A percentile compares a stretch with the other conserved stretches of the same genome.
These are phyloP conservation scores for Dermolepida albohirtum DNA, from an alignment of 2,888 invertebrate species.

Conservation along the genomic window DNA sequence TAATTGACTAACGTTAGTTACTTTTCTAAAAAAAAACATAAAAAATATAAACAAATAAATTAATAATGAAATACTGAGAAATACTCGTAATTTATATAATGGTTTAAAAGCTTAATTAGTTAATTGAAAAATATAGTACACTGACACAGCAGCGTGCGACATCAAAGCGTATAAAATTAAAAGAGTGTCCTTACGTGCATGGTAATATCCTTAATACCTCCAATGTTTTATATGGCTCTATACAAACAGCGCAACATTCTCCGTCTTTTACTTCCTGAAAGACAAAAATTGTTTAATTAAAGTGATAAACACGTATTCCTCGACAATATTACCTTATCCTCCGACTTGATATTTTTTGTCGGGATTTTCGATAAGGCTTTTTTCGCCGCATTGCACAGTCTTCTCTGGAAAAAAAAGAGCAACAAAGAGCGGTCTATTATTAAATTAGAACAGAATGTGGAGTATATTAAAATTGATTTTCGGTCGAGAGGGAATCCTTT, in stretches of 20 bases:
- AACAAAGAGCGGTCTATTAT: slow-evolving; percentile 19
- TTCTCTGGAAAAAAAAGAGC: slow-evolving; percentile 72
- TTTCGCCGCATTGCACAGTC: slow-evolving; percentile 92
- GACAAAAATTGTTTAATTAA: slow-evolving; percentile 29
- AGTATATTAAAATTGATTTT: background rate
- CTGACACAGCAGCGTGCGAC: too few species aligned
- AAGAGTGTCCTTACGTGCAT: slow-evolving; percentile 79
- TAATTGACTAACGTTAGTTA: too few species aligned
- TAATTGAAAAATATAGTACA: too few species aligned
- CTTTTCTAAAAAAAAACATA: background rate
- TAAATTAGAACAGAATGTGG: slow-evolving; percentile 16
- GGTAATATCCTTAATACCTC: slow-evolving; percentile 91
- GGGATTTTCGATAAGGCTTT: slow-evolving; percentile 95
- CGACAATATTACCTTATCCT: slow-evolving; percentile 78
- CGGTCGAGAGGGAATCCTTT: slow-evolving; percentile 4
- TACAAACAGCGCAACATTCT: slow-evolving; percentile 95
- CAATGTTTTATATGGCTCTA: slow-evolving; percentile 89
- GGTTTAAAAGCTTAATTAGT: too few species aligned
- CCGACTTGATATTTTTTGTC: slow-evolving; percentile 85
- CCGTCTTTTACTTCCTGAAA: slow-evolving; percentile 83
- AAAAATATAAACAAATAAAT: slow-evolving; percentile 6
- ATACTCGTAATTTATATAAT: slow-evolving; percentile 12
- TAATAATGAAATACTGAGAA: background rate
- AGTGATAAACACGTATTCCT: slow-evolving; percentile 9
- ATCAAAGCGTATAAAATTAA: slow-evolving; percentile 10